phyloP scores from a whole-genome alignment of 2,888 invertebrate species.

The Drosophila rubida region DNA sequence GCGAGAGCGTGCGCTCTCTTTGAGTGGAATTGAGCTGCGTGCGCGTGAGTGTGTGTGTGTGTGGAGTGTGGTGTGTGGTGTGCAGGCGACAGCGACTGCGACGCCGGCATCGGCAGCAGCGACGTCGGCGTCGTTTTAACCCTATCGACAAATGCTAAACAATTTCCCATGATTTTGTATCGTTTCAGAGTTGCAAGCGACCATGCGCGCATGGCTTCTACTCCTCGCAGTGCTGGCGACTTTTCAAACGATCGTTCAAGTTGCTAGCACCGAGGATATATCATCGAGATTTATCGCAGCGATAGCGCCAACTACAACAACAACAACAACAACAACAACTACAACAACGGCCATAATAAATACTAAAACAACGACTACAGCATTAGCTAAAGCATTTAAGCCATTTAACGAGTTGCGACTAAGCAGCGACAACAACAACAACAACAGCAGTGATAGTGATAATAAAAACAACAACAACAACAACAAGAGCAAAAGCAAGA shows the following conservation, averaged over 20 bases:
- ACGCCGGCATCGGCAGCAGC: constrained; percentile 13
- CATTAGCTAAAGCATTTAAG: constrained; percentile 65
- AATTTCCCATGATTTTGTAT: constrained; percentile 81
- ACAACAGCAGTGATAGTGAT: constrained; percentile 55
- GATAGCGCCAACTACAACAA: constrained; percentile 71
- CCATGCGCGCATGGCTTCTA: constrained; percentile 86
- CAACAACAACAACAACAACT: constrained; percentile 37
- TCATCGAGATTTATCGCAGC: constrained; percentile 81
- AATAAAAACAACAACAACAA: constrained; percentile 50
- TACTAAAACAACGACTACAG: constrained; percentile 53
- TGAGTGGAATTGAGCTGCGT: constrained; percentile 31
- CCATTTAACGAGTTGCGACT: constrained; percentile 63
- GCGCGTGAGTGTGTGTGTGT: background rate
- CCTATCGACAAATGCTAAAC: constrained; percentile 79
- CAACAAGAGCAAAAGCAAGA: constrained; percentile 63
- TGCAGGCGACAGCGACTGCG: constrained; percentile 10
- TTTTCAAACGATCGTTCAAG: constrained; percentile 85
- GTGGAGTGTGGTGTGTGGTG: background rate
- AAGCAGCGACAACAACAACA: constrained; percentile 49
- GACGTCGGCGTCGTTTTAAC: constrained; percentile 56
- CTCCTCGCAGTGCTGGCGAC: constrained; percentile 86
- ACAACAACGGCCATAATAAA: constrained; percentile 43
- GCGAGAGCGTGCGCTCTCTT: constrained; percentile 28
- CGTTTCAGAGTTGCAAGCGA: constrained; percentile 85
- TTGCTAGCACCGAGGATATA: constrained; percentile 85